Conservation (phyloP, 2,888 invertebrate genomes). For the Ormyrus nitidulus region DNA sequence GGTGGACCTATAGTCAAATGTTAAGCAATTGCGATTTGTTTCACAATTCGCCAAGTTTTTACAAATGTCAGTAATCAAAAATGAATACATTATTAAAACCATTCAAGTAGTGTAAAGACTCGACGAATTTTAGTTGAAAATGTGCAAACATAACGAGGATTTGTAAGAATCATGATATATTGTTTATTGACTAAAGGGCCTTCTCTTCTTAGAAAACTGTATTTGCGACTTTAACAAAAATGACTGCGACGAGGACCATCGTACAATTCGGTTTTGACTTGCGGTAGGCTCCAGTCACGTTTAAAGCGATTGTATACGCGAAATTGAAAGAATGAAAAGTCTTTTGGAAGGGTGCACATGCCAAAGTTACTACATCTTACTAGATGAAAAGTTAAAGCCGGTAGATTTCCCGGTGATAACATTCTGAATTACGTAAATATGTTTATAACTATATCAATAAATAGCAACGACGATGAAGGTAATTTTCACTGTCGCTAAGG, state of each 20-base stretch:
- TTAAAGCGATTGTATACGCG: not conserved
- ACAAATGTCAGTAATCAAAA: constrained; percentile 28
- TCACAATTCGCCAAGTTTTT: constrained; percentile 1
- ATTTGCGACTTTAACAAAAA: not conserved
- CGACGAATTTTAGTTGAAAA: constrained; percentile 5
- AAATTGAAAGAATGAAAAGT: constrained; percentile 9
- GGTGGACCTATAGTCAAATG: constrained; percentile 21
- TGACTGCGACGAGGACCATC: not conserved
- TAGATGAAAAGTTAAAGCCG: constrained; percentile 14
- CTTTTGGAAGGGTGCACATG: not conserved
- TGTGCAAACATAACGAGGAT: not conserved
- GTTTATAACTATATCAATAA: constrained; percentile 18
- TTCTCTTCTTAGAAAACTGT: not conserved
- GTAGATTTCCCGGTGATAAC: constrained; percentile 33
- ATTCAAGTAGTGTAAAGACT: constrained; percentile 6
- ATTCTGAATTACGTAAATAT: constrained; percentile 14
- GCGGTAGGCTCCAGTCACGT: not conserved
- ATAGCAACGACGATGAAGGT: not conserved
- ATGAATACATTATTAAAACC: constrained; percentile 7
- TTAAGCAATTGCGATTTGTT: constrained; percentile 1
- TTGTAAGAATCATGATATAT: not conserved
- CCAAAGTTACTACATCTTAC: no score
- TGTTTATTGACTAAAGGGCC: constrained; percentile 21
- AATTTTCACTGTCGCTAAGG: constrained; percentile 7
- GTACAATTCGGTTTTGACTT: not conserved